These are phyloP conservation scores for Serinus canaria DNA, from an alignment of 2,113 vertebrate species.

Conservation along the genomic window DNA sequence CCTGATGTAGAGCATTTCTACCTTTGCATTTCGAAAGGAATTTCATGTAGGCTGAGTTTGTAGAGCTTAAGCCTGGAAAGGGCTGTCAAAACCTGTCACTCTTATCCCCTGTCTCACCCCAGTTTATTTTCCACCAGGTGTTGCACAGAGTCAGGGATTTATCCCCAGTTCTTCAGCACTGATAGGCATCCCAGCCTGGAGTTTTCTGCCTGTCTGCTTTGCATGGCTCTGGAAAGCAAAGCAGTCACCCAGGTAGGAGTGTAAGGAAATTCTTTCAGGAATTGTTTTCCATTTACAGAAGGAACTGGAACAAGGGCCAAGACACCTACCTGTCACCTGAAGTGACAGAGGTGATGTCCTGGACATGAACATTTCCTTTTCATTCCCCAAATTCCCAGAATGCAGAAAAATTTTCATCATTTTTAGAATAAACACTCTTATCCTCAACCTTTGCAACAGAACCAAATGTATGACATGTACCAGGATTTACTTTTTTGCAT, in stretches of 20 bases:
- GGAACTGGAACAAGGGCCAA: background rate
- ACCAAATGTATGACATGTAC: background rate
- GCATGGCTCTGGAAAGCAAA: background rate
- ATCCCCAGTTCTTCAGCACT: background rate
- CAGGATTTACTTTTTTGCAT: background rate
- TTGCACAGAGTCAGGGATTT: background rate
- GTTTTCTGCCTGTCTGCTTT: background rate
- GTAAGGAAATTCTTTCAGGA: background rate
- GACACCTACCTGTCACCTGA: background rate
- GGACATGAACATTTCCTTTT: background rate
- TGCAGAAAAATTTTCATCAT: background rate
- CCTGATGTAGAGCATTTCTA: background rate
- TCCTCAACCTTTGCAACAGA: background rate
- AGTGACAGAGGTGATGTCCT: background rate
- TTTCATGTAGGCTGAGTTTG: background rate
- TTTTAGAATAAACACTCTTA: background rate
- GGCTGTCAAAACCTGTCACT: background rate
- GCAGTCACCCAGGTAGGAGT: background rate
- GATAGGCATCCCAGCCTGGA: background rate
- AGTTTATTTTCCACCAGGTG: background rate
- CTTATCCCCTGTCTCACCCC: background rate
- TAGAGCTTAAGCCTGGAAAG: background rate
- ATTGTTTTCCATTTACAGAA: background rate
- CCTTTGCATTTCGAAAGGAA: background rate
- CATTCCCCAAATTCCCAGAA: background rate